These are phyloP conservation scores for Notolepis coatsorum DNA, from an alignment of 2,797 vertebrate species.

Conservation along the genomic window DNA sequence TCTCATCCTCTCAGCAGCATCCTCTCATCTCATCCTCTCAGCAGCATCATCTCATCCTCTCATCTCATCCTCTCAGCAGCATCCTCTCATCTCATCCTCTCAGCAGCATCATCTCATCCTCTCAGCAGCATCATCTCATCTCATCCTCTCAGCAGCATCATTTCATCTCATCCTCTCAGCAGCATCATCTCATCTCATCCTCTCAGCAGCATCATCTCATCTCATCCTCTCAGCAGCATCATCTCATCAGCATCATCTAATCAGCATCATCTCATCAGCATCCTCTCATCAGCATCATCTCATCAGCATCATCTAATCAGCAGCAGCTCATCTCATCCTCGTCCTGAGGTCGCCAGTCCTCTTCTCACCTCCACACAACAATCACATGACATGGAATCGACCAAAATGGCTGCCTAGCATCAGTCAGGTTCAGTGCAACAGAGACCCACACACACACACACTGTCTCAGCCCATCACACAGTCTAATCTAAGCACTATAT, in stretches of 20 bases:
- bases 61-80: too few species aligned
- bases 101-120: conserved; percentile 26
- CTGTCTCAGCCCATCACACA: conserved; percentile 56
- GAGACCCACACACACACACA: conserved; percentile 18
- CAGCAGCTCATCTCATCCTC: too few species aligned
- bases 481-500: conserved; percentile 63
- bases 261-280: too few species aligned
- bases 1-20: too few species aligned
- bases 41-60: conserved; percentile 24
- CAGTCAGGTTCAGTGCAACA: conserved; percentile 32
- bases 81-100: too few species aligned
- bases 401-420: conserved; percentile 38
- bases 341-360: background rate
- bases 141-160: too few species aligned
- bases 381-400: conserved; percentile 15
- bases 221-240: conserved; percentile 10
- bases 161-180: too few species aligned
- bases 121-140: too few species aligned
- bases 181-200: conserved; percentile 22
- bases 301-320: conserved; percentile 7
- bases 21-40: too few species aligned
- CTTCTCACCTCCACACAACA: background rate
- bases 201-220: too few species aligned
- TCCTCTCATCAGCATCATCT: conserved; percentile 24
- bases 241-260: conserved; percentile 22